Evolutionary conservation across 2,888 invertebrate genomes (phyloP), one percentile per base, ranked within the genome.

Genomic region (Entomobrya proxima): DNA sequence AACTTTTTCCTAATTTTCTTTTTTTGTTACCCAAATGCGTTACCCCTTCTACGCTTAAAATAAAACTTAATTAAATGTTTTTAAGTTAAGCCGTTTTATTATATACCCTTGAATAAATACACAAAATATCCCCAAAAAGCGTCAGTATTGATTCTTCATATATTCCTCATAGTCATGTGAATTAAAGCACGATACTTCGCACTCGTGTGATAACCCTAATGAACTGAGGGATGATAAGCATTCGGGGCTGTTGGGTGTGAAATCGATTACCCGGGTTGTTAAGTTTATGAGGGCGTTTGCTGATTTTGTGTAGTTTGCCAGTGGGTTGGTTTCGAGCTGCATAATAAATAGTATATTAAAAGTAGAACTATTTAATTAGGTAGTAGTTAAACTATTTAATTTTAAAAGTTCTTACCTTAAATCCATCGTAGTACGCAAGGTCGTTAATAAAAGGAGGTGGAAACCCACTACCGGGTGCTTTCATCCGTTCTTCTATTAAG

Each of bases 131-230:
- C 21, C 40, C 21, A 44, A 18, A 40, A 24, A 3, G n/a, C 67
- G 9, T 7, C 9, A 35, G 3, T 30, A 35, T 67, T 13, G 32
- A 15, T 9, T 35, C 9, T 18, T 72, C 11, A 37, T 18, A 24
- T 61, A 47, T 11, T 77, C 61, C 6, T 24, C 15, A 44, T 77
- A 77, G 3, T 77, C 77, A 4, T 27, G 9, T 1, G 21, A 11
- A 18, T 77, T 77, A 21, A 77, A 77, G n/a, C n/a, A 44, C 44
- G 77, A 77, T 7, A 77, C 40, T 3, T 77, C 77, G 15, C 27
- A 40, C 44, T 77, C 77, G 30, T 77, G 32, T 30, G 37, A 7
- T 15, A 64, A 13, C 4, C 30, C 40, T 27, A 30, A 13, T 2
- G n/a, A n/a, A n/a, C 30, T 13, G 2, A 64, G 64, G 32, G 64